A percentile compares a stretch with the other conserved stretches of the same genome.
These are phyloP conservation scores for Prostheceraeus crozeri DNA, from an alignment of 2,888 invertebrate species.

Conservation along the genomic window DNA sequence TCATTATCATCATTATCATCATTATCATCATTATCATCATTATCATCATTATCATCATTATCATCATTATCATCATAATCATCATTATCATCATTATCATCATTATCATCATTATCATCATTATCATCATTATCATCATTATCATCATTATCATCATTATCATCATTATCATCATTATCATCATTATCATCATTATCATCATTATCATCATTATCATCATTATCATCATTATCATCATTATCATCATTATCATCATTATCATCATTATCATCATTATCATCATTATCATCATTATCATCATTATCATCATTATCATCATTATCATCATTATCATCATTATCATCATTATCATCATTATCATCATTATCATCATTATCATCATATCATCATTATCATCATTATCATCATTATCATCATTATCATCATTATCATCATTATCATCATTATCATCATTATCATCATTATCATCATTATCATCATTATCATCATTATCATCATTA, in stretches of 20 bases:
- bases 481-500: background rate
- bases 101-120: conserved; percentile 3
- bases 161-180: conserved; percentile 4
- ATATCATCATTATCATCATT: conserved; percentile 13
- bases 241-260: background rate
- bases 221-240: background rate
- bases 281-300: conserved; percentile 14
- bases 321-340: conserved; percentile 18
- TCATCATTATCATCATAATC: too few species aligned
- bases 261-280: conserved; percentile 7
- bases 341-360: background rate
- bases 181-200: background rate
- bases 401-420: conserved; percentile 17
- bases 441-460: conserved; percentile 9
- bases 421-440: conserved; percentile 7
- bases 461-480: background rate
- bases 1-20: too few species aligned
- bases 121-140: background rate
- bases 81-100: conserved; percentile 15
- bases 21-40: too few species aligned
- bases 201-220: background rate
- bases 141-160: background rate
- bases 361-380: background rate
- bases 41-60: background rate
- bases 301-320: conserved; percentile 12